A percentile compares a stretch with the other conserved stretches of the same genome.
Evolutionary conservation across 1,140 invertebrate genomes (phyloP).

Genomic region (Hylyphantes graminicola): DNA sequence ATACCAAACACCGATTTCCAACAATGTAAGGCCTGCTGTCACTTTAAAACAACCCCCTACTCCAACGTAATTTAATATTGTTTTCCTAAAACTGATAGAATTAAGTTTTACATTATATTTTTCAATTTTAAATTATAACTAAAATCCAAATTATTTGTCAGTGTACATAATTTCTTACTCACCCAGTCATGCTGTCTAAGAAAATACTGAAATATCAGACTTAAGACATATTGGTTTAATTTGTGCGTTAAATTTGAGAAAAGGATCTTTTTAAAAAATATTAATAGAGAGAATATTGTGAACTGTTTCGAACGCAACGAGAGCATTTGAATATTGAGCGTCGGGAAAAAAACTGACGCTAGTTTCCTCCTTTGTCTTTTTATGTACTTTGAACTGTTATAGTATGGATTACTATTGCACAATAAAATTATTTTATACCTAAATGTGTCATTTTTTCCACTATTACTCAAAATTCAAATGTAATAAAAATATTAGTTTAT

Average conservation of each 20-base stretch:
- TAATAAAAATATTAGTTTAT: background rate
- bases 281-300: background rate
- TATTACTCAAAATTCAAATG: background rate
- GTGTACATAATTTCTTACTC: background rate
- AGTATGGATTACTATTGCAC: slow-evolving; percentile 49
- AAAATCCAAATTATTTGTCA: background rate
- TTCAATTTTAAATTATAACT: background rate
- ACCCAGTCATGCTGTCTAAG: background rate
- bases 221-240: background rate
- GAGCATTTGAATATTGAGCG: slow-evolving; percentile 14
- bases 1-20: no score
- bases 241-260: background rate
- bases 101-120: no score
- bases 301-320: background rate
- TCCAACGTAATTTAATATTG: no score
- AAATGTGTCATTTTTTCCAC: background rate
- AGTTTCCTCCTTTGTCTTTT: slow-evolving; percentile 49
- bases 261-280: background rate
- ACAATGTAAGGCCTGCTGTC: no score
- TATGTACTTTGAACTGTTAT: slow-evolving; percentile 56
- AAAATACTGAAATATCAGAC: background rate
- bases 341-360: slow-evolving; percentile 25
- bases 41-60: no score
- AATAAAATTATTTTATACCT: slow-evolving; percentile 57
- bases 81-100: no score